Conservation (phyloP, 2,113 vertebrate genomes). For the Crypturellus undulatus region DNA sequence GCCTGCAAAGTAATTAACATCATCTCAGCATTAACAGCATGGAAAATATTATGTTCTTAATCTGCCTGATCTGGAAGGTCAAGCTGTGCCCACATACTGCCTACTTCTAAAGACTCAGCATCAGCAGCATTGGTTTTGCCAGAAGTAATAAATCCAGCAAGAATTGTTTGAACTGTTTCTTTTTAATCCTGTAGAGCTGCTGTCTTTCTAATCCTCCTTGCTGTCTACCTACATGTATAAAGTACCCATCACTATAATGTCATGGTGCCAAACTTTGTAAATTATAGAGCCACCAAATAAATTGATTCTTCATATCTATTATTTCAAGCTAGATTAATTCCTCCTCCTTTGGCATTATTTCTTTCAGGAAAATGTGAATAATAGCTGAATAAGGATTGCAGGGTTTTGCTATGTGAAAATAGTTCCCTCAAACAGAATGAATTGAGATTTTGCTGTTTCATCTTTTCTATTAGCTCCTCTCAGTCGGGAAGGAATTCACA, state of each 20-base stretch:
- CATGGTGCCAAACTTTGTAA: not conserved
- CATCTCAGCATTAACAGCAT: slow-evolving; percentile 18
- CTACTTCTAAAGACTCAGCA: not conserved
- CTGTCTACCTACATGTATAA: not conserved
- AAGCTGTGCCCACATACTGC: slow-evolving; percentile 58
- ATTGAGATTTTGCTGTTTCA: not conserved
- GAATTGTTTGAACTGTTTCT: not conserved
- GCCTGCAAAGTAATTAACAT: slow-evolving; percentile 63
- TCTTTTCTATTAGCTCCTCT: not conserved
- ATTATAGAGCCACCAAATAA: not conserved
- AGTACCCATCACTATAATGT: not conserved
- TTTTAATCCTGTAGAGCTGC: not conserved
- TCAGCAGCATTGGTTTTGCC: not conserved
- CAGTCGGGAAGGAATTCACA: not conserved
- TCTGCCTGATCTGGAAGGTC: slow-evolving; percentile 66
- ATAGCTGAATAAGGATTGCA: not conserved
- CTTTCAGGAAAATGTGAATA: not conserved
- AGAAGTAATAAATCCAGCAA: not conserved
- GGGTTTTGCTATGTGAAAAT: not conserved
- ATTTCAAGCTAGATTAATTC: not conserved
- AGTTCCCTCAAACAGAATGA: not conserved
- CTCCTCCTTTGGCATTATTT: not conserved
- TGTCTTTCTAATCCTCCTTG: not conserved
- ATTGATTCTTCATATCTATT: not conserved
- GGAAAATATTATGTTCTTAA: slow-evolving; percentile 64